Conservation (phyloP, 2,113 vertebrate species). For the Ceuthmochares aereus region DNA sequence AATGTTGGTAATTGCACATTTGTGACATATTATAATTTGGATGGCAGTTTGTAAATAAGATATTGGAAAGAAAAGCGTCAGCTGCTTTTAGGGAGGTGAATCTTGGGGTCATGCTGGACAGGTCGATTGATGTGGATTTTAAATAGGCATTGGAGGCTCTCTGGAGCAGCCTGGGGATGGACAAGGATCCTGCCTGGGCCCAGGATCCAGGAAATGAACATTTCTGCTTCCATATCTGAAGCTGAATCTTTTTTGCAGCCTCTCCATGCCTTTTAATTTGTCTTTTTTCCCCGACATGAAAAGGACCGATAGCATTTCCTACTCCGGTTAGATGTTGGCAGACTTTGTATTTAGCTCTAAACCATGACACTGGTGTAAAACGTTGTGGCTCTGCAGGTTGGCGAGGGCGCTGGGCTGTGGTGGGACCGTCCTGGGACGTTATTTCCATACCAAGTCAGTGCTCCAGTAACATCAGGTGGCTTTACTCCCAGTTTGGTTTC, state of each 20-base stretch:
- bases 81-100: background rate
- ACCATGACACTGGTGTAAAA: rapidly evolving
- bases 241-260: background rate
- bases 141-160: background rate
- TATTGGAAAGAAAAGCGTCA: background rate
- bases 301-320: background rate
- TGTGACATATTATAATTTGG: background rate
- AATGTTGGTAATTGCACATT: background rate
- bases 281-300: background rate
- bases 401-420: background rate
- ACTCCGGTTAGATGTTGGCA: background rate
- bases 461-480: background rate
- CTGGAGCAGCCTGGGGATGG: background rate
- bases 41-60: background rate
- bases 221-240: background rate
- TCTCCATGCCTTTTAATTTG: background rate
- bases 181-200: background rate
- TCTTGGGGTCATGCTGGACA: background rate
- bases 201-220: background rate
- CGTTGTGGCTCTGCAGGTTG: rapidly evolving
- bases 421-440: rapidly evolving
- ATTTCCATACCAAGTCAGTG: background rate
- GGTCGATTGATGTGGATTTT: rapidly evolving
- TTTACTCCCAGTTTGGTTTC: background rate
- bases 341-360: background rate